Evolutionary conservation across 2,113 vertebrate genomes (phyloP).

Genomic region (Brachyhypopomus occidentalis): DNA sequence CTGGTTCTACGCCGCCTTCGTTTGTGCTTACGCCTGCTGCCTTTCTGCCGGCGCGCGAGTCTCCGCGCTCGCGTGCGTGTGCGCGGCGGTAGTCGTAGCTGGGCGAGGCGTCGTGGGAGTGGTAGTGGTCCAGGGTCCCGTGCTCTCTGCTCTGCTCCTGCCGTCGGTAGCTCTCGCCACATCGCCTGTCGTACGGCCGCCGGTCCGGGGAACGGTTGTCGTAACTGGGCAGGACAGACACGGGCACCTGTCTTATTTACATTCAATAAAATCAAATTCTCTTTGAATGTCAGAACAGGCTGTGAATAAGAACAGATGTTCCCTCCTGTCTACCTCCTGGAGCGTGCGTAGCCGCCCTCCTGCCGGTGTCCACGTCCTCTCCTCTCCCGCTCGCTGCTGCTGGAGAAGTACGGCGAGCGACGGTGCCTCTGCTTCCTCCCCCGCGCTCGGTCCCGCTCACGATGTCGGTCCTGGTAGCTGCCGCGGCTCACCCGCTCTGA

Average conservation of each 20-base stretch:
- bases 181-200: conserved; percentile 84
- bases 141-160: conserved; percentile 85
- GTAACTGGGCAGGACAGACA: conserved; percentile 71
- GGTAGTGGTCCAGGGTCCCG: conserved; percentile 79
- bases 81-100: conserved; percentile 87
- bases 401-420: conserved; percentile 85
- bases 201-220: conserved; percentile 86
- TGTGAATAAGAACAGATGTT: neutral
- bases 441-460: conserved; percentile 85
- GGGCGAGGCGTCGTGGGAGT: conserved; percentile 78
- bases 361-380: conserved; percentile 67
- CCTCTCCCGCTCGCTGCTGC: conserved; percentile 76
- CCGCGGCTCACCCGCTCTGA: conserved; percentile 92
- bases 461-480: conserved; percentile 89
- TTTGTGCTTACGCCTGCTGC: conserved; percentile 96
- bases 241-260: neutral
- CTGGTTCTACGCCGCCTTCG: conserved; percentile 94
- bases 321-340: conserved; percentile 68
- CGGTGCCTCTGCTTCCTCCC: conserved; percentile 85
- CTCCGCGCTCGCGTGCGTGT: conserved; percentile 76
- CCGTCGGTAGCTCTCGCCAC: conserved; percentile 86
- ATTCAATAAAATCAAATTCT: too few species aligned
- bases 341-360: conserved; percentile 68
- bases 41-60: conserved; percentile 81
- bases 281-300: neutral